Evolutionary conservation across 2,113 vertebrate species (phyloP).

Genomic region (Astur gentilis): DNA sequence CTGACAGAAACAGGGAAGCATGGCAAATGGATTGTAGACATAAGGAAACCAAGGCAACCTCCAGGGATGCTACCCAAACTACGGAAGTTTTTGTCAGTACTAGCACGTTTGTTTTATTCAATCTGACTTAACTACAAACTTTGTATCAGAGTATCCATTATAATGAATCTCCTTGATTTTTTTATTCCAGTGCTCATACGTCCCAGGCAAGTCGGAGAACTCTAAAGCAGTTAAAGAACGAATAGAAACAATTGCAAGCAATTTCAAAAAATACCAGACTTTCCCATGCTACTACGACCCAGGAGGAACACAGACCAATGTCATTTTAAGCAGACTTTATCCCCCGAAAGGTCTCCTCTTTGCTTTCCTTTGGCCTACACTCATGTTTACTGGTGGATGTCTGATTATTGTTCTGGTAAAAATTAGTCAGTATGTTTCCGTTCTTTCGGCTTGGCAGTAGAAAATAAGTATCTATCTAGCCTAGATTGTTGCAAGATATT

Average conservation of each 20-base stretch:
- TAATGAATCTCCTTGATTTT: background rate
- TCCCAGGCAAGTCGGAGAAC: slow-evolving; percentile 66
- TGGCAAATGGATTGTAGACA: background rate
- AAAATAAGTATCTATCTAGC: background rate
- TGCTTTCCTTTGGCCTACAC: slow-evolving; percentile 74
- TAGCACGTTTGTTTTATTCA: background rate
- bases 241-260: slow-evolving; percentile 64
- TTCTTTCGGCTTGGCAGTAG: slow-evolving; percentile 70
- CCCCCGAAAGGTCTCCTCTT: slow-evolving; percentile 52
- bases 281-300: slow-evolving; percentile 71
- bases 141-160: background rate
- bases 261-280: slow-evolving; percentile 50
- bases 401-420: slow-evolving; percentile 76
- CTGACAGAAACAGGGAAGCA: background rate
- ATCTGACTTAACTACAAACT: background rate
- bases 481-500: background rate
- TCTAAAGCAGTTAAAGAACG: slow-evolving; percentile 40
- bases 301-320: slow-evolving; percentile 36
- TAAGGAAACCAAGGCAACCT: background rate
- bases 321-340: slow-evolving; percentile 69
- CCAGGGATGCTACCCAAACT: background rate
- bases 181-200: slow-evolving; percentile 73
- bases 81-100: background rate
- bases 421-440: slow-evolving; percentile 75
- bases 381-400: slow-evolving; percentile 73